Conservation (phyloP, 2,888 invertebrate genomes). For the Patella ulyssiponensis region DNA sequence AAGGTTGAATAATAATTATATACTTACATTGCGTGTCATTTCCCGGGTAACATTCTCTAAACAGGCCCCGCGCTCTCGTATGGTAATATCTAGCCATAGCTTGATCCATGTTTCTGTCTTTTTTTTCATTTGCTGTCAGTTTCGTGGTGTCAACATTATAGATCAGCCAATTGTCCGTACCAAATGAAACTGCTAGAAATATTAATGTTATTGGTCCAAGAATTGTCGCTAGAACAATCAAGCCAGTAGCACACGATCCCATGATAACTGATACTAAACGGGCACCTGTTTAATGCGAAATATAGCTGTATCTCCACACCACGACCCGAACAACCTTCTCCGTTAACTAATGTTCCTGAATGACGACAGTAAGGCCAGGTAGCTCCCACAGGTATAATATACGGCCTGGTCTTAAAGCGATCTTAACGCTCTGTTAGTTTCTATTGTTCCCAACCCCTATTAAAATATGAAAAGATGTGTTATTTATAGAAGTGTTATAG, state of each 20-base stretch:
- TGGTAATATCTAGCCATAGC: slow-evolving; percentile 43
- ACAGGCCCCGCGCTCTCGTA: slow-evolving; percentile 59
- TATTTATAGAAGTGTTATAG: neutral
- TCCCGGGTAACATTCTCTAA: slow-evolving; percentile 63
- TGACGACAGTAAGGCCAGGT: no score
- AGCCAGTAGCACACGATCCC: neutral
- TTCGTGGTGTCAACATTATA: slow-evolving; percentile 51
- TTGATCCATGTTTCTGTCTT: neutral
- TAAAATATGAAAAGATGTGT: slow-evolving; percentile 1
- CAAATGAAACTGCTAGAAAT: slow-evolving; percentile 59
- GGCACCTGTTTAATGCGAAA: no score
- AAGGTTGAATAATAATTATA: neutral
- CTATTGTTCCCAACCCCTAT: slow-evolving; percentile 8
- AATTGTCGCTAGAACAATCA: slow-evolving; percentile 44
- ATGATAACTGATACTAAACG: neutral
- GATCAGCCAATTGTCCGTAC: slow-evolving; percentile 65
- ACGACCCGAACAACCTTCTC: no score
- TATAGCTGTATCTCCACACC: no score
- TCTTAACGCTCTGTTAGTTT: slow-evolving; percentile 9
- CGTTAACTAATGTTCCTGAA: no score
- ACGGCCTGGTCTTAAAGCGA: neutral
- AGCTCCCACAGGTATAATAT: neutral
- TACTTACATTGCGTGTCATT: slow-evolving; percentile 64
- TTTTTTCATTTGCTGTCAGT: slow-evolving; percentile 14
- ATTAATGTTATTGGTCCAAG: slow-evolving; percentile 58